Conservation (phyloP, 2,888 invertebrate species). For the Leucophenga maculata region DNA sequence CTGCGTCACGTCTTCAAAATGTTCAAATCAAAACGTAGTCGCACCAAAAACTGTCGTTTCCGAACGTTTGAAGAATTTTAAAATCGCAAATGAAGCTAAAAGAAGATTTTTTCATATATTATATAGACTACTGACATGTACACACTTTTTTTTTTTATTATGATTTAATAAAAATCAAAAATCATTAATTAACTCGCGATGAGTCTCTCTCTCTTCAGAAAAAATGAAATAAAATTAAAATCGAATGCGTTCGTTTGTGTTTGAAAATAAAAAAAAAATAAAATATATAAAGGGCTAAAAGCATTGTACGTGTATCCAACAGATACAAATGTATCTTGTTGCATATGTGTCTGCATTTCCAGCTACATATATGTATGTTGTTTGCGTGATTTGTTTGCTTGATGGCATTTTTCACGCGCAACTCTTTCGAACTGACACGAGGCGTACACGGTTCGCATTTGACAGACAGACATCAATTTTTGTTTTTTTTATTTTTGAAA, state of each 20-base stretch:
- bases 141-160: slow-evolving; percentile 11
- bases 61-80: slow-evolving; percentile 61
- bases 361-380: slow-evolving; percentile 35
- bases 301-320: background rate
- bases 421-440: too few relatives aligned
- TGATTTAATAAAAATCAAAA: slow-evolving; percentile 24
- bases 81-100: slow-evolving; percentile 48
- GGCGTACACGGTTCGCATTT: too few relatives aligned
- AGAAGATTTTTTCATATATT: slow-evolving; percentile 21
- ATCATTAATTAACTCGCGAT: slow-evolving; percentile 14
- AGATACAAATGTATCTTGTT: slow-evolving; percentile 18
- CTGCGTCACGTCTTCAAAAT: too few relatives aligned
- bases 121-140: background rate
- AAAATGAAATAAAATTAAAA: slow-evolving; percentile 12
- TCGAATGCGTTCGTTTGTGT: background rate
- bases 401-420: slow-evolving; percentile 39
- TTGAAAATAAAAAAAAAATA: background rate
- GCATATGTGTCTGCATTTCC: slow-evolving; percentile 4
- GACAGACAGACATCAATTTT: too few relatives aligned
- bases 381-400: slow-evolving; percentile 59
- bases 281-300: background rate
- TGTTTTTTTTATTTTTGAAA: background rate
- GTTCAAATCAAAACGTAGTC: too few relatives aligned
- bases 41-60: slow-evolving; percentile 27
- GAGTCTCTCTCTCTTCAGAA: too few relatives aligned